Percentiles rank a stretch among this genome's conserved stretches.
These are phyloP conservation scores for Netelia fuscicornis DNA, from an alignment of 2,888 invertebrate species.

Conservation along the genomic window DNA sequence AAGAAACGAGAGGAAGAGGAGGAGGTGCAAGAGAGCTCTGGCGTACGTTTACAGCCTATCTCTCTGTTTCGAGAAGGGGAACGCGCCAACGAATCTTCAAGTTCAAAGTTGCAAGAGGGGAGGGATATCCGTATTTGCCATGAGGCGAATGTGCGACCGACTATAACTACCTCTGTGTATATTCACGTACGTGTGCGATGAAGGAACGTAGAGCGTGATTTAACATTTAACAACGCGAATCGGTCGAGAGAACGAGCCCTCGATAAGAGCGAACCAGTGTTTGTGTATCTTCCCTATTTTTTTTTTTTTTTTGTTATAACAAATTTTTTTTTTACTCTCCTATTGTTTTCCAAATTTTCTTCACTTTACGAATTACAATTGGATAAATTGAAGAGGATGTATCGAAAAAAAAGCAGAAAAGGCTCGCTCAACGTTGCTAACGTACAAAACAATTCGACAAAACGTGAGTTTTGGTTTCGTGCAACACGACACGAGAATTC, in stretches of 20 bases:
- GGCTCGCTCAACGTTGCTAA: slow-evolving; percentile 10
- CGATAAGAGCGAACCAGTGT: background rate
- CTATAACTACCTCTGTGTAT: background rate
- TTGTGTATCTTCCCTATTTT: no score
- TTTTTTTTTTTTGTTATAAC: no score
- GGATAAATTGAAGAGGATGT: slow-evolving; percentile 27
- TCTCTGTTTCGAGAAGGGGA: slow-evolving; percentile 26
- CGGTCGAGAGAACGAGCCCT: slow-evolving; percentile 55
- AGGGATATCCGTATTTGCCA: slow-evolving; percentile 39
- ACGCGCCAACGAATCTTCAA: slow-evolving; percentile 56
- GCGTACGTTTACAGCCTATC: background rate
- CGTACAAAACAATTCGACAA: slow-evolving; percentile 13
- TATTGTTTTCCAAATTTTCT: no score
- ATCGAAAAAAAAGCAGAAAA: slow-evolving; percentile 54
- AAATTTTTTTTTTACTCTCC: background rate
- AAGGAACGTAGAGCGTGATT: slow-evolving; percentile 39
- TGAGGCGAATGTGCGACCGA: no score
- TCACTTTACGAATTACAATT: no score
- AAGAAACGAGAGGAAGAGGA: background rate
- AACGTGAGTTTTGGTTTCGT: slow-evolving; percentile 54
- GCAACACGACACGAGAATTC: slow-evolving; percentile 13
- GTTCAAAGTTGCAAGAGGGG: slow-evolving; percentile 45
- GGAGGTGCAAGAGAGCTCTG: no score
- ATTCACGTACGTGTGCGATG: slow-evolving; percentile 8
- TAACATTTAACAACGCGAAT: slow-evolving; percentile 61